phyloP scores from a whole-genome alignment of 2,888 invertebrate species.

The Crepidodera aurea region DNA sequence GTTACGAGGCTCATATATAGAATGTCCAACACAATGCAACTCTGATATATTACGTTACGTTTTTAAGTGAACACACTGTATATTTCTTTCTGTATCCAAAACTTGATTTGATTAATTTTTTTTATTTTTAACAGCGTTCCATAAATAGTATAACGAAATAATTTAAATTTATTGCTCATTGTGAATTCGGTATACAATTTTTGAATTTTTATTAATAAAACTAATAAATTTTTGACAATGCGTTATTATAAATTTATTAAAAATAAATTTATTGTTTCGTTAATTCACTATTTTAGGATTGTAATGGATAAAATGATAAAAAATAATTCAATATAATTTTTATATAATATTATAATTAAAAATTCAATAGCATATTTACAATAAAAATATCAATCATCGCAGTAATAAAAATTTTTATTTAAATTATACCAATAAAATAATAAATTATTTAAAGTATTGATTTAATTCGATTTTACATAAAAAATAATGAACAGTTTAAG shows the following conservation, averaged over 20 bases:
- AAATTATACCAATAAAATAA: background rate
- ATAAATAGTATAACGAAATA: no score
- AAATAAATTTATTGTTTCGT: background rate
- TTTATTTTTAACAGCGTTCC: no score
- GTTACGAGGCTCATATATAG: no score
- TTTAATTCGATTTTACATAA: background rate
- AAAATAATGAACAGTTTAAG: no score
- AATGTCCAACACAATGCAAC: no score
- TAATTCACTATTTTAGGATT: background rate
- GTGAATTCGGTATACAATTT: background rate
- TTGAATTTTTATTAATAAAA: background rate
- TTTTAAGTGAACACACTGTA: no score
- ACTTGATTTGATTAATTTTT: no score
- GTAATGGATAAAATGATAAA: background rate
- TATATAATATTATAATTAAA: background rate
- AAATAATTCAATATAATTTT: background rate
- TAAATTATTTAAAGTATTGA: background rate
- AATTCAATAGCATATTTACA: background rate
- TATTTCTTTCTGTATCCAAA: no score
- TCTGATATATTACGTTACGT: no score
- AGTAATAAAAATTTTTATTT: background rate
- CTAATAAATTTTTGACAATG: background rate
- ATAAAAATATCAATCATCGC: constrained; percentile 1
- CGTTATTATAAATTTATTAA: background rate
- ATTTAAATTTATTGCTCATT: background rate